These are phyloP conservation scores for Drosophila busckii DNA, from an alignment of 1,140 invertebrate species.

Conservation along the genomic window DNA sequence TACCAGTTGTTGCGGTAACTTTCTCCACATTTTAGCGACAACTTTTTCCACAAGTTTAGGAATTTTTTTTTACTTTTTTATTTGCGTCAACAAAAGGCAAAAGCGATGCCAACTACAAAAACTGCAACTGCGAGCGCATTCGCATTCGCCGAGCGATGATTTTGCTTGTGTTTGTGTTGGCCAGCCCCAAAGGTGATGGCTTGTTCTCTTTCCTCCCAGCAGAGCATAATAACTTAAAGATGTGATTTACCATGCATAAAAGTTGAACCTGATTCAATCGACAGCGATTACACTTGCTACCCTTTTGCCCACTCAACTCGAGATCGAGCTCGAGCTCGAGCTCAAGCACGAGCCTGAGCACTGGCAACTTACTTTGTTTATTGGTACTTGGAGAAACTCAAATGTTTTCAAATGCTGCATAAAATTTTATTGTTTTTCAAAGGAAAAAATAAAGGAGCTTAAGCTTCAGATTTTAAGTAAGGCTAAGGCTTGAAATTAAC, in stretches of 20 bases:
- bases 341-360: too few species aligned
- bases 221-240: constrained; percentile 9
- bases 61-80: constrained; percentile 37
- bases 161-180: constrained; percentile 65
- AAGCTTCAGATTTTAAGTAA: too few species aligned
- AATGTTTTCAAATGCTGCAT: too few species aligned
- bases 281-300: background rate
- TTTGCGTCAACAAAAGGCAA: constrained; percentile 68
- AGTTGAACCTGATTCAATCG: constrained; percentile 13
- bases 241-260: constrained; percentile 7
- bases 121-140: constrained; percentile 6
- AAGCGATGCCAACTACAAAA: constrained; percentile 45
- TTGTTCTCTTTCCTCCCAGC: background rate
- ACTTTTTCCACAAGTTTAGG: constrained; percentile 70
- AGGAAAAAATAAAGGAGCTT: too few species aligned
- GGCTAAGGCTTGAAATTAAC: too few species aligned
- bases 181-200: constrained; percentile 45
- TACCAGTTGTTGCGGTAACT: constrained; percentile 62
- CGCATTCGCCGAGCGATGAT: constrained; percentile 15
- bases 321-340: too few species aligned
- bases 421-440: too few species aligned
- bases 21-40: constrained; percentile 75
- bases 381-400: too few species aligned
- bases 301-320: background rate
- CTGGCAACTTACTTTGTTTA: too few species aligned